Evolutionary conservation across 2,797 vertebrate genomes (phyloP).

Genomic region (Cheirogaleus major): DNA sequence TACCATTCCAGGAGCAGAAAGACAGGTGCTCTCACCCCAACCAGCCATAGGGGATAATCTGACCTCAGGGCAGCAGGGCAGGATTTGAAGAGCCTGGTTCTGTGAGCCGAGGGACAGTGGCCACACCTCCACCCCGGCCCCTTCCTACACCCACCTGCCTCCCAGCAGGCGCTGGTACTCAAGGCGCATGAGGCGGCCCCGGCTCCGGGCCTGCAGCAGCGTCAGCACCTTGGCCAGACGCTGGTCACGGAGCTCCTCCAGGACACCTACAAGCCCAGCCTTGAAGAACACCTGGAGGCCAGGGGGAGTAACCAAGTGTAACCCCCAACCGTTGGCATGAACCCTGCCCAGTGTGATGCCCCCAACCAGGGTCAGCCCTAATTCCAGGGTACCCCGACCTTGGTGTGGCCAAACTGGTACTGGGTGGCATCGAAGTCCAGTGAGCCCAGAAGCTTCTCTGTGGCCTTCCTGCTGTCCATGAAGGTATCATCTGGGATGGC

Average conservation of each 20-base stretch:
- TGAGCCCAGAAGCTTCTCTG: slow-evolving; percentile 93
- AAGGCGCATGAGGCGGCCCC: slow-evolving; percentile 91
- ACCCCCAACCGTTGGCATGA: accelerated
- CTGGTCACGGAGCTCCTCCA: slow-evolving; percentile 94
- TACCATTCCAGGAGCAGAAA: background rate
- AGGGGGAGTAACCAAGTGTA: background rate
- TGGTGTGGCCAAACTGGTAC: slow-evolving; percentile 96
- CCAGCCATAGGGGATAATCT: background rate
- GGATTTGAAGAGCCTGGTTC: background rate
- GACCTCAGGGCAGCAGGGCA: background rate
- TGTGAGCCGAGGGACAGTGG: background rate
- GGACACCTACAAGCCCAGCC: slow-evolving; percentile 91
- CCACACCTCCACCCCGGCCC: background rate
- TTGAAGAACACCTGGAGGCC: slow-evolving; percentile 95
- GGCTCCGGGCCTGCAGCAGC: slow-evolving; percentile 92
- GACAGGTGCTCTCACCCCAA: background rate
- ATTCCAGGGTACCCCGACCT: slow-evolving; percentile 84
- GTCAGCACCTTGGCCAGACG: slow-evolving; percentile 94
- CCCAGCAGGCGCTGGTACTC: slow-evolving; percentile 90
- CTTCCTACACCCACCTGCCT: slow-evolving; percentile 85
- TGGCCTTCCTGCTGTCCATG: slow-evolving; percentile 95
- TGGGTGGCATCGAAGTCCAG: slow-evolving; percentile 92
- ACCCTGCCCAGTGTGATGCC: background rate
- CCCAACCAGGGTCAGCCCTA: background rate
- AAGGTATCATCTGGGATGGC: slow-evolving; percentile 96